Base-by-base conservation (phyloP, 2,888 invertebrate genomes). In the Nymphalis polychloros region DNA sequence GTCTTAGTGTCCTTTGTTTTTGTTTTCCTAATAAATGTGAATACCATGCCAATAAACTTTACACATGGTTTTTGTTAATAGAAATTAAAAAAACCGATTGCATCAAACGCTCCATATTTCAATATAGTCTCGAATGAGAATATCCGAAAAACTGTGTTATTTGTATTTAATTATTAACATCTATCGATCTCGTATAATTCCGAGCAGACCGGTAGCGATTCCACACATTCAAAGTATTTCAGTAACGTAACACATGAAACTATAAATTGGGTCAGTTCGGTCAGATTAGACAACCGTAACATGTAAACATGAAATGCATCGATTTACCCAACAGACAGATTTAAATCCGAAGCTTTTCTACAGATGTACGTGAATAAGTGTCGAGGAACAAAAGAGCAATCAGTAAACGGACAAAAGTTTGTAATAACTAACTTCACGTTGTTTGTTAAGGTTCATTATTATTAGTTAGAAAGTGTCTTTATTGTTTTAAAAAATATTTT, bases 391-490 rank as follows among this genome's bases (percentile, higher is more conserved):
- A 73, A 69, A 63, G 69, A 63, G 63, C 73, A 68, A 74, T 75
- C 73, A 72, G 73, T 74, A 72, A 70, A 68, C 71, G 71, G 69
- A 72, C 73, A 75, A 77, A 79, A 81, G 77, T 78, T 80, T 75
- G 71, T 73, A n/a, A n/a, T 63, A 81, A 78, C 74, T 72, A 81
- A 80, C 77, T 80, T 76, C 72, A 73, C 70, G 65, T 78, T 79
- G 72, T 74, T 78, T 78, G 72, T 74, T 70, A 66, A 71, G 72
- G 72, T 74, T 76, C 74, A 77, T 79, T 81, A 76, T 82, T 83
- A 80, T 84, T 83, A 78, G 82, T 81, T 78, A 75, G 74, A 73
- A 68, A 70, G 68, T 74, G 77, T 76, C 72, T 79, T 79, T 78
- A 73, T 76, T 63, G 63, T n/a, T n/a, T n/a, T n/a, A n/a, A n/a